These are phyloP conservation scores for Sorex maritimensis DNA, from an alignment of 2,797 vertebrate species.

Conservation along the genomic window DNA sequence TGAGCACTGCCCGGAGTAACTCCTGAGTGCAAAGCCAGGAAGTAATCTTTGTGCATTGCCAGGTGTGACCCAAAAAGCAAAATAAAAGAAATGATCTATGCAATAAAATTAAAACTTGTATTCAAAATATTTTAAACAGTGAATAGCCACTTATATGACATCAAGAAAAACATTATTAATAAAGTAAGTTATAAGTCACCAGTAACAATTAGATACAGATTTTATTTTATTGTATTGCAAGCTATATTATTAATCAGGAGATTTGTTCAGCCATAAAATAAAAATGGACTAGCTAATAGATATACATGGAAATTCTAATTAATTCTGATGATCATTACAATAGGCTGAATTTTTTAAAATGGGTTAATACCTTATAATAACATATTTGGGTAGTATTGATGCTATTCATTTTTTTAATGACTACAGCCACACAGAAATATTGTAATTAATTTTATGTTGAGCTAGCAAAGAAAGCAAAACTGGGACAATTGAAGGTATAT, in stretches of 20 bases:
- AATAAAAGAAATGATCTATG: background rate
- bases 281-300: slow-evolving; percentile 38
- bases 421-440: background rate
- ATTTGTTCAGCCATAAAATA: slow-evolving; percentile 55
- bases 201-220: slow-evolving; percentile 56
- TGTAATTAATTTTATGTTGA: slow-evolving; percentile 42
- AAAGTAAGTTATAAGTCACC: slow-evolving; percentile 61
- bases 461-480: slow-evolving; percentile 36
- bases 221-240: slow-evolving; percentile 69
- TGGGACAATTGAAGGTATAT: background rate
- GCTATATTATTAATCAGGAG: slow-evolving; percentile 72
- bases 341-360: slow-evolving; percentile 38
- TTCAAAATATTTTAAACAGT: slow-evolving; percentile 43
- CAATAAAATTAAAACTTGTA: background rate
- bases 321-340: slow-evolving; percentile 56
- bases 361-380: background rate
- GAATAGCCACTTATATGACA: background rate
- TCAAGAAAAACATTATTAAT: slow-evolving; percentile 60
- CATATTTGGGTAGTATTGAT: background rate
- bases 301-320: slow-evolving; percentile 67
- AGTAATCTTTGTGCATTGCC: no score
- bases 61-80: no score
- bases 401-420: slow-evolving; percentile 19
- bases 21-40: no score
- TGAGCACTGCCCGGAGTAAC: no score